Conservation (phyloP, 2,113 vertebrate genomes). For the Diphyllodes magnificus region DNA sequence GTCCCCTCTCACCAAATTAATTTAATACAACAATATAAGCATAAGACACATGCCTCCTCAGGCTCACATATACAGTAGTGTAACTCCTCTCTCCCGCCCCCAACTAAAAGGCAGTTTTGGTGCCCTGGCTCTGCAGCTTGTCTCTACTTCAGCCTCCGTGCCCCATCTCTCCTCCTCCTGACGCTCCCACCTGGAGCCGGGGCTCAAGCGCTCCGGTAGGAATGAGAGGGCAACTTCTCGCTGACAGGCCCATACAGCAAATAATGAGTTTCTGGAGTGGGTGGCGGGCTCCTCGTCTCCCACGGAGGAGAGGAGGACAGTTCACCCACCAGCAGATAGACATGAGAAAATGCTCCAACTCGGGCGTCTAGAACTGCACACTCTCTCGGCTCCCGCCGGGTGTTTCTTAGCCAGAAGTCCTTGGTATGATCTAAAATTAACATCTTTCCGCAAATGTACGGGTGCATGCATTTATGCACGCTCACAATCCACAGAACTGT, state of each 20-base stretch:
- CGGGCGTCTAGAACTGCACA: not conserved
- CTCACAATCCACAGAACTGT: not conserved
- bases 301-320: not conserved
- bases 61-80: rapidly evolving
- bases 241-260: not conserved
- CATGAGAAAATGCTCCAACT: not conserved
- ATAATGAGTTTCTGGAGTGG: not conserved
- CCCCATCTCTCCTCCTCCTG: not conserved
- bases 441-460: not conserved
- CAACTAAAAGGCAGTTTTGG: not conserved
- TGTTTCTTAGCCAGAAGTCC: not conserved
- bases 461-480: rapidly evolving
- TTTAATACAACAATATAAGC: not conserved
- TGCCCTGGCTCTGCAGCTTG: not conserved
- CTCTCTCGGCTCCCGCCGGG: not conserved
- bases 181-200: not conserved
- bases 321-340: not conserved
- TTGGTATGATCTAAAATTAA: not conserved
- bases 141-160: not conserved
- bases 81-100: not conserved
- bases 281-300: not conserved
- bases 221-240: not conserved
- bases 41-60: too few species aligned
- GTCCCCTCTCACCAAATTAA: not conserved
- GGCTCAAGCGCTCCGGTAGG: not conserved